phyloP scores from a whole-genome alignment of 1,140 invertebrate genomes.

The Apocrypta bakeri region DNA sequence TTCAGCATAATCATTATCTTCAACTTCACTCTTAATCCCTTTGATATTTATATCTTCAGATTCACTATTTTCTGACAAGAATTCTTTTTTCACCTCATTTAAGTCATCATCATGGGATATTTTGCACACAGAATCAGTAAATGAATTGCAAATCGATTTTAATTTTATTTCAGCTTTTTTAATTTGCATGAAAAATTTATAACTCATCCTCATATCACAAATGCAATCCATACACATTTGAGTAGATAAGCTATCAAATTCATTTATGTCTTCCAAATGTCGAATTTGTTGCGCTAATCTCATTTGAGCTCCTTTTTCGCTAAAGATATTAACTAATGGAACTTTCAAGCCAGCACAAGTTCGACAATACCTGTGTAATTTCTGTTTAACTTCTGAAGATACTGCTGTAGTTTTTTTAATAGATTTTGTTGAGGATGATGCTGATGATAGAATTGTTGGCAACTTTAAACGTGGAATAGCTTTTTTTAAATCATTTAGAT shows the following conservation, averaged over 20 bases:
- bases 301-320: conserved; percentile 70
- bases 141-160: conserved; percentile 61
- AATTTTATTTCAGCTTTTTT: conserved; percentile 72
- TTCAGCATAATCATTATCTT: conserved; percentile 6
- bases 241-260: conserved; percentile 65
- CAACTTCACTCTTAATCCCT: background rate
- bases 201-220: conserved; percentile 71
- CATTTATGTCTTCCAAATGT: conserved; percentile 67
- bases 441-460: conserved; percentile 60
- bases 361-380: conserved; percentile 69
- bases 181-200: conserved; percentile 73
- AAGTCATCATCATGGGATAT: background rate
- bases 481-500: conserved; percentile 70
- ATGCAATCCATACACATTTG: conserved; percentile 74
- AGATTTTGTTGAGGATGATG: conserved; percentile 60
- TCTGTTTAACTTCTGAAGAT: conserved; percentile 54
- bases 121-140: conserved; percentile 51
- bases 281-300: conserved; percentile 68
- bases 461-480: conserved; percentile 67
- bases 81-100: background rate
- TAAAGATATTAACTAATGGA: conserved; percentile 70
- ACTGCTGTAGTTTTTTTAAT: conserved; percentile 39
- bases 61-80: background rate
- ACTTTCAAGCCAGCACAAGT: conserved; percentile 70
- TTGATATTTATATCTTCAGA: background rate